Percentiles rank a stretch among this genome's conserved stretches.
These are phyloP conservation scores for Microcebus lehilahytsara DNA, from an alignment of 2,113 vertebrate species.

Conservation along the genomic window DNA sequence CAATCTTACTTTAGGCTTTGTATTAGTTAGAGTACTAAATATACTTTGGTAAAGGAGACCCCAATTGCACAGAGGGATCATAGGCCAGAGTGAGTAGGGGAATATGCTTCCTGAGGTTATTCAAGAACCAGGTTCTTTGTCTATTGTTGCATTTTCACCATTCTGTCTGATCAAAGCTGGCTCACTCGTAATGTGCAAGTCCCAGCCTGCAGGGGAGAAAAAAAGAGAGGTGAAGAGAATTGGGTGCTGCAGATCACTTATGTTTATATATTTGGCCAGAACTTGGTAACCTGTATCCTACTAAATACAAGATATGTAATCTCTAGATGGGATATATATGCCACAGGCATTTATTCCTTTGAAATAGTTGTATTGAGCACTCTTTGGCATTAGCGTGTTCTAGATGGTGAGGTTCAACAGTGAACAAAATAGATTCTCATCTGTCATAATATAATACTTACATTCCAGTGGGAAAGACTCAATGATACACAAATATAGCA, in stretches of 20 bases:
- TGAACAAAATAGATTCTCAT: not conserved
- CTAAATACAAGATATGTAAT: not conserved
- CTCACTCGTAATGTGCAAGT: not conserved
- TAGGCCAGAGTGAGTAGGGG: not conserved
- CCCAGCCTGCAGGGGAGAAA: not conserved
- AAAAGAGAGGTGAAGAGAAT: not conserved
- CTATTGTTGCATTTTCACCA: not conserved
- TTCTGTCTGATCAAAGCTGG: not conserved
- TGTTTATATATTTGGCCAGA: not conserved
- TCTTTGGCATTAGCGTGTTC: not conserved
- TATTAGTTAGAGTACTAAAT: not conserved
- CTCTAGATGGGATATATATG: not conserved
- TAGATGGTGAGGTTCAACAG: not conserved
- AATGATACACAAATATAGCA: not conserved
- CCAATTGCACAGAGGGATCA: not conserved
- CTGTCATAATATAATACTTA: not conserved
- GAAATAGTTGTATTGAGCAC: not conserved
- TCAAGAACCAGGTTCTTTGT: not conserved
- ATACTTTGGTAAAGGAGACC: not conserved
- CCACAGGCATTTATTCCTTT: not conserved
- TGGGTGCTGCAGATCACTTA: not conserved
- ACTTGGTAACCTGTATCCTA: not conserved
- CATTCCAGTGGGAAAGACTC: not conserved
- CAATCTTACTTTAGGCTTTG: not conserved
- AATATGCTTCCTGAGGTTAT: not conserved